Evolutionary conservation across 2,888 invertebrate genomes (phyloP).

Genomic region (Tenthredo notha): DNA sequence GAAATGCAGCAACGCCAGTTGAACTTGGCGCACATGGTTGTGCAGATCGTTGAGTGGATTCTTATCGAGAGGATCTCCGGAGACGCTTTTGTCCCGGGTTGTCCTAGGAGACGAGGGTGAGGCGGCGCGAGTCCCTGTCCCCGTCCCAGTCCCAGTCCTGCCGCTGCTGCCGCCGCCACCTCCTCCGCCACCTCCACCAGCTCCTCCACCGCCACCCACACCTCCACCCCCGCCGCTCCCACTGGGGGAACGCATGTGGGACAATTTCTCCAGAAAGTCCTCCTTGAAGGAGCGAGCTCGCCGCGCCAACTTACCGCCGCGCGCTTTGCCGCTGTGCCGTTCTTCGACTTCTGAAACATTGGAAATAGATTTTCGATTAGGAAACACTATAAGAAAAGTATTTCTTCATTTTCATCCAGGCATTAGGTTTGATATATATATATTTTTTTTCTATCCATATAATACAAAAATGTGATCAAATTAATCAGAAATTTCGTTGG

Average conservation of each 20-base stretch:
- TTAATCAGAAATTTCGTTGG: too few species aligned
- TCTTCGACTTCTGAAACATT: conserved; percentile 76
- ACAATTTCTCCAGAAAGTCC: conserved; percentile 94
- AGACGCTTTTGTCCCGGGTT: conserved; percentile 78
- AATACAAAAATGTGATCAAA: too few species aligned
- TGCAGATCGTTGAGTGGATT: conserved; percentile 87
- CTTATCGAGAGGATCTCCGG: conserved; percentile 81
- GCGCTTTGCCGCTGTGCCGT: conserved; percentile 86
- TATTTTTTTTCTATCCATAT: too few species aligned
- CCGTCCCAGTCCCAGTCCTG: conserved; percentile 67
- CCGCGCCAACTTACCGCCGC: conserved; percentile 91
- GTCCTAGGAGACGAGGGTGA: conserved; percentile 79
- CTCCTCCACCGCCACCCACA: conserved; percentile 75
- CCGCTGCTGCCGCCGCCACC: conserved; percentile 74
- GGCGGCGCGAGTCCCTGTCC: conserved; percentile 77
- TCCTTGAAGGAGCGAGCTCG: conserved; percentile 95
- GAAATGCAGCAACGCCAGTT: conserved; percentile 91
- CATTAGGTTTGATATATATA: too few species aligned
- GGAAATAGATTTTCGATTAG: conserved; percentile 31
- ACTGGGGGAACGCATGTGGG: conserved; percentile 91
- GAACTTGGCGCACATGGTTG: conserved; percentile 87
- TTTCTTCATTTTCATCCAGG: background rate
- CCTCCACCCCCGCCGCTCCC: conserved; percentile 66
- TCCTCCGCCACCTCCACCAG: conserved; percentile 72
- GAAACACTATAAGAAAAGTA: conserved; percentile 36